Base-by-base conservation (phyloP, 2,797 vertebrate genomes). In the Odontamblyopus lacepedii region DNA sequence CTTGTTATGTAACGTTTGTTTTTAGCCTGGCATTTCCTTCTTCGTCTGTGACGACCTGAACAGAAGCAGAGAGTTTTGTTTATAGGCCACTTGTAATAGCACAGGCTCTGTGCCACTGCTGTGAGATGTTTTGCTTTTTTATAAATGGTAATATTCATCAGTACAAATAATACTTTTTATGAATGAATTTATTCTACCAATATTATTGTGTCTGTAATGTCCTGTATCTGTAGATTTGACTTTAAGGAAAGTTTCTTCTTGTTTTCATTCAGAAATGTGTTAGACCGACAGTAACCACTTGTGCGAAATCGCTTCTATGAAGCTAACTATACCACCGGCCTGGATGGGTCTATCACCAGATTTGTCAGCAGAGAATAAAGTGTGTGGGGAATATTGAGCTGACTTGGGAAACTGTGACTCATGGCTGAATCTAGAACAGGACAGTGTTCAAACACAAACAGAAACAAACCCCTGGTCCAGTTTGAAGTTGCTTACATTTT, bases 21-120 rank as follows among this genome's bases (percentile, higher is more conserved):
- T 80, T 83, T 65, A 73, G 55, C 11, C 0, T 66, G 71, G 74
- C 53, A 79, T 89, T 86, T 88, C 71, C 75, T 84, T 26, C 66
- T 63, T 32, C 0, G n/a, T 63, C 69, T 73, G 63, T 56, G 56
- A 78, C 71, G 57, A 63, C 74, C 50, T 7, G n/a, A 53, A 70
- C 70, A 50, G 13, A 41, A 38, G 41, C 70, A 19, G 56, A n/a
- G 71, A 71, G 51, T 56, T 73, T 6, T 67, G 23, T 71, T 74
- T 79, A 70, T 63, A 51, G 77, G 71, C 71, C 51, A 76, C 16
- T 71, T 75, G 60, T 72, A 74, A 74, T 71, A 15, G 44, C 44
- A 48, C 44, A 35, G 55, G 69, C 71, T 63, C 75, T 57, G 64
- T 70, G 63, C 11, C 1, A 15, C 69, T 74, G 68, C 69, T 72